These are phyloP conservation scores for Folsomia candida DNA, from an alignment of 2,888 invertebrate genomes.

Conservation along the genomic window DNA sequence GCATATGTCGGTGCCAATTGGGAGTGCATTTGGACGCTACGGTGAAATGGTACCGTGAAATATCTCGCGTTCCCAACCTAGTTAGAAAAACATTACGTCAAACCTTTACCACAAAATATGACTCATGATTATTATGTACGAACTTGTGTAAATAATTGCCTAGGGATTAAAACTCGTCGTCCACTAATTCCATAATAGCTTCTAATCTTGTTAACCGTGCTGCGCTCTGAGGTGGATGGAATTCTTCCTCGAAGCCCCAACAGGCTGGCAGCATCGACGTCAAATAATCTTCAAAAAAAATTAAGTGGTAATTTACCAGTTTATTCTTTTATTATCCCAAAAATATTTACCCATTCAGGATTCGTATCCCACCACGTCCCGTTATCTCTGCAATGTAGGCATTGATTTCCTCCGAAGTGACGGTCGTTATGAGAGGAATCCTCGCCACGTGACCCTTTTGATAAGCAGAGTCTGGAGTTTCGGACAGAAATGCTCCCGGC, in stretches of 20 bases:
- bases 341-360: neutral
- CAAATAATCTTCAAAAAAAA: constrained; percentile 7
- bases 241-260: constrained; percentile 20
- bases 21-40: constrained; percentile 40
- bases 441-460: constrained; percentile 27
- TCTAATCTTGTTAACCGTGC: constrained; percentile 11
- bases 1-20: constrained; percentile 43
- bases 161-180: constrained; percentile 7
- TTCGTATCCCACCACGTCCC: neutral
- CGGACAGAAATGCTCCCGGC: constrained; percentile 31
- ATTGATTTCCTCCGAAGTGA: constrained; percentile 32
- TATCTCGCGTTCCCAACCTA: constrained; percentile 45
- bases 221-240: neutral
- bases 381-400: constrained; percentile 17
- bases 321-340: too few relatives aligned
- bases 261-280: constrained; percentile 17
- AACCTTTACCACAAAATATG: neutral
- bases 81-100: neutral
- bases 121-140: neutral
- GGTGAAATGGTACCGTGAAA: constrained; percentile 36
- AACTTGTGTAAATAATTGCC: constrained; percentile 23
- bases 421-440: constrained; percentile 33
- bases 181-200: constrained; percentile 25
- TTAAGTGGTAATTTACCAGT: neutral
- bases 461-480: constrained; percentile 33